Evolutionary conservation across 1,140 invertebrate genomes (phyloP), one percentile per base, ranked within the genome.

Genomic region (Tetraneura akinire): DNA sequence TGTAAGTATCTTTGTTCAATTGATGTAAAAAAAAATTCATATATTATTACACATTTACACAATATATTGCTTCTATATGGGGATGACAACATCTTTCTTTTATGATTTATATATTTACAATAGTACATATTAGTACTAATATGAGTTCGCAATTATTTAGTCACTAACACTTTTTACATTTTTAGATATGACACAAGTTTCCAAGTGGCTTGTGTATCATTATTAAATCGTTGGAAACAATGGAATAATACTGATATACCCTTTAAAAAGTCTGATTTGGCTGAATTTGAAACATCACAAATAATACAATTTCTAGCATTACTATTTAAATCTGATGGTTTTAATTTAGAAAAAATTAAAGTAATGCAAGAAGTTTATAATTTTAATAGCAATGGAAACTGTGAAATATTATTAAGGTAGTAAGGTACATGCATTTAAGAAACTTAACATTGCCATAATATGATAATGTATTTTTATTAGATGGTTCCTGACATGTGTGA

Each of bases 401-500:
- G 90, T 5, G 95, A 97, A 88, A 91, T 97, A 76, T 86, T 86
- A 84, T 90, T 89, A 83, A 87, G 85, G 87, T 88, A 84, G 14
- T 70, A 18, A 70, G 49, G 11, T 29, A 0, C 26, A 49, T n/a
- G n/a, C n/a, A n/a, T 13, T 4, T n/a, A 32, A 16, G 16, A 47
- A 6, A 10, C n/a, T 26, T 26, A 45, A 8, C 66, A 68, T 45
- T 14, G 1, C n/a, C 0, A 45, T 29, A 21, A 66, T 42, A 49
- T 16, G 6, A 5, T 9, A 18, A 5, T 16, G 18, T 82, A 70
- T 49, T 82, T 55, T 81, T 84, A 83, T 88, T 74, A 91, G 90
- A 80, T 96, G 95, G 91, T 85, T 96, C 45, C 88, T 93, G 64
- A 85, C 96, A 49, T 90, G 93, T 80, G 87, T 97, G 1, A 91